A percentile compares a stretch with the other conserved stretches of the same genome.
Evolutionary conservation across 2,113 vertebrate species (phyloP).

Genomic region (Chaenocephalus aceratus): DNA sequence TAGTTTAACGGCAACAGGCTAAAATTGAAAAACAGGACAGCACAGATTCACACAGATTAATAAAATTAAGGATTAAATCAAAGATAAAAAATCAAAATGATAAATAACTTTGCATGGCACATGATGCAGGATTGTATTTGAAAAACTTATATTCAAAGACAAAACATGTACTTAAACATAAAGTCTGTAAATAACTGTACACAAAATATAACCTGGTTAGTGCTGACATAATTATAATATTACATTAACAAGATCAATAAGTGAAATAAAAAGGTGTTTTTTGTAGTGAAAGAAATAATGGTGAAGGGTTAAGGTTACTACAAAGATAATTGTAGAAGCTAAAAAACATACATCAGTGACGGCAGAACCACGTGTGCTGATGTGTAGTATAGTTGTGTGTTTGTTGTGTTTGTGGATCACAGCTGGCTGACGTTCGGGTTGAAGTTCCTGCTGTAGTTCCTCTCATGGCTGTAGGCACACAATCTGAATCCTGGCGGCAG

Average conservation of each 20-base stretch:
- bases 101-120: too few species aligned
- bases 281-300: background rate
- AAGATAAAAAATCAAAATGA: too few species aligned
- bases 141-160: background rate
- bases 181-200: background rate
- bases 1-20: too few species aligned
- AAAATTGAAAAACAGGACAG: too few species aligned
- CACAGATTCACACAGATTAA: too few species aligned
- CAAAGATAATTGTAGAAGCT: constrained; percentile 1
- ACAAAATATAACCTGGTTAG: background rate
- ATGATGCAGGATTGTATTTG: background rate
- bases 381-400: background rate
- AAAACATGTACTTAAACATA: background rate
- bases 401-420: background rate
- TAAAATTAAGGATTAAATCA: too few species aligned
- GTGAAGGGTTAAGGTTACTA: background rate
- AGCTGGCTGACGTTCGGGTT: constrained; percentile 17
- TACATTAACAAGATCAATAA: background rate
- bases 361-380: background rate
- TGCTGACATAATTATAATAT: background rate
- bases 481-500: constrained; percentile 2
- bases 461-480: background rate
- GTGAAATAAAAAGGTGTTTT: background rate
- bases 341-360: background rate
- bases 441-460: background rate